Evolutionary conservation across 2,888 invertebrate genomes (phyloP).

Genomic region (Ophonus ardosiacus): DNA sequence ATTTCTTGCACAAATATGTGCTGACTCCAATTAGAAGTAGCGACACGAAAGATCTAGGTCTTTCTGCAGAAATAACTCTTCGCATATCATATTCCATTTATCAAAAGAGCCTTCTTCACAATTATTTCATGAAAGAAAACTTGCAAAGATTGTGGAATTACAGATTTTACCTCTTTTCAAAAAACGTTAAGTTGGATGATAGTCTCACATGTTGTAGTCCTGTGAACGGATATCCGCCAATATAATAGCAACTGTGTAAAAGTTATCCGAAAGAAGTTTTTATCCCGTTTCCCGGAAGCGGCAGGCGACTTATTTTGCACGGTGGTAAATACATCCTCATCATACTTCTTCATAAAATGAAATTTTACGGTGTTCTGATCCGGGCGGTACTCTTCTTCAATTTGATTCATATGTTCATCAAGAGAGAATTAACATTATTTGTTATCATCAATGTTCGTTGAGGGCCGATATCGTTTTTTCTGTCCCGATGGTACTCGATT

Average conservation of each 20-base stretch:
- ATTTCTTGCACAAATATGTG: not conserved
- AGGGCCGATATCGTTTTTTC: constrained; percentile 61
- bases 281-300: constrained; percentile 64
- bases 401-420: constrained; percentile 63
- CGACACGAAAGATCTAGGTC: not conserved
- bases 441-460: constrained; percentile 65
- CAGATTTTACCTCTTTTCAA: not conserved
- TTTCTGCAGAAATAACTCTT: not conserved
- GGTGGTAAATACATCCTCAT: constrained; percentile 59
- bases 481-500: constrained; percentile 1
- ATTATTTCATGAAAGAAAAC: not conserved
- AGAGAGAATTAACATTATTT: constrained; percentile 67
- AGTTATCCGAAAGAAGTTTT: constrained; percentile 65
- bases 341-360: constrained; percentile 64
- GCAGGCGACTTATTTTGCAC: not conserved
- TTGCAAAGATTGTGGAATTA: not conserved
- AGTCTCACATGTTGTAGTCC: not conserved
- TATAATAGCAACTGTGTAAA: constrained; percentile 64
- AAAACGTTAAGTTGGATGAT: not conserved
- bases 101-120: not conserved
- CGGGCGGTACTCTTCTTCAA: constrained; percentile 62
- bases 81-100: constrained; percentile 1
- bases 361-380: constrained; percentile 63
- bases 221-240: constrained; percentile 64
- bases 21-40: not conserved